Evolutionary conservation across 1,140 invertebrate genomes (phyloP).

Genomic region (Battus philenor): DNA sequence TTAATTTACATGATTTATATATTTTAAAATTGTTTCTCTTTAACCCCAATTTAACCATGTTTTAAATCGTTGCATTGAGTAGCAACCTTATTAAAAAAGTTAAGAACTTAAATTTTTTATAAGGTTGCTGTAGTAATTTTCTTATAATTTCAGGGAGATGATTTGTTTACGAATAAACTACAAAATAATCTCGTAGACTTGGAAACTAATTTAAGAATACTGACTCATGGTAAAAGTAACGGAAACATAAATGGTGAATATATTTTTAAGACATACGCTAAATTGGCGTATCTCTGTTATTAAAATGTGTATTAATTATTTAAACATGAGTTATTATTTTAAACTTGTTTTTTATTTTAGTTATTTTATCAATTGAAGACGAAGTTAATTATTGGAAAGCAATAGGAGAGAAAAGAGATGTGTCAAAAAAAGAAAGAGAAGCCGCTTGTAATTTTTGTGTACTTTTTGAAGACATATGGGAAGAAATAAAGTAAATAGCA

Average conservation of each 20-base stretch:
- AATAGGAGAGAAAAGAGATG: constrained; percentile 36
- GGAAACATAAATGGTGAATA: constrained; percentile 43
- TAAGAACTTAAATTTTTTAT: too few relatives aligned
- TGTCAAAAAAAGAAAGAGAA: constrained; percentile 49
- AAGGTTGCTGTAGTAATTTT: too few relatives aligned
- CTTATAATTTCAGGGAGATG: constrained; percentile 48
- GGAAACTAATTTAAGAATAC: constrained; percentile 48
- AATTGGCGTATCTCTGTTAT: neutral
- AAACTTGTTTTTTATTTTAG: constrained; percentile 42
- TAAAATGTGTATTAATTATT: constrained; percentile 11
- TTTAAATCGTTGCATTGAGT: too few relatives aligned
- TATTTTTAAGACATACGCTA: constrained; percentile 4
- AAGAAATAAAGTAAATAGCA: constrained; percentile 52
- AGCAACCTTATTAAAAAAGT: too few relatives aligned
- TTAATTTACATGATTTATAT: too few relatives aligned
- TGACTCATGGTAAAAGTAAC: constrained; percentile 47
- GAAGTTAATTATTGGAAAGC: constrained; percentile 63
- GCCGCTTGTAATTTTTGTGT: constrained; percentile 46
- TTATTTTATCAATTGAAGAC: constrained; percentile 58
- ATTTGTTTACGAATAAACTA: constrained; percentile 52
- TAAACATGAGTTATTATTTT: too few relatives aligned
- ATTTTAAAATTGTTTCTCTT: too few relatives aligned
- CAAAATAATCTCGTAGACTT: constrained; percentile 55
- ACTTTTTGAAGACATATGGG: constrained; percentile 58
- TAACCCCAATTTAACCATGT: too few relatives aligned